These are phyloP conservation scores for Chelonia mydas DNA, from an alignment of 2,797 vertebrate genomes.

Conservation along the genomic window DNA sequence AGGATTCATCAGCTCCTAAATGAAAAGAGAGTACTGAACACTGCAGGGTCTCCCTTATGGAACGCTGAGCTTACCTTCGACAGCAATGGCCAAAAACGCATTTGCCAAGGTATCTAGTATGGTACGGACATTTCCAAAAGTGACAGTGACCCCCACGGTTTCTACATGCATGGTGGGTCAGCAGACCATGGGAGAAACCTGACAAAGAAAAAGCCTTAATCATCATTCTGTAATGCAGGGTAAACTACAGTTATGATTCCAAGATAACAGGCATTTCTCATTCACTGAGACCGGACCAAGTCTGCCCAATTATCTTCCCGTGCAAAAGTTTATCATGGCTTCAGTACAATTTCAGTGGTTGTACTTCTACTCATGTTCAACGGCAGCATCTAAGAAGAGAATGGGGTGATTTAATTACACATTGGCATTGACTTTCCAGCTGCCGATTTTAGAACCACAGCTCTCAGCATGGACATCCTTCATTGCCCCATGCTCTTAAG, in stretches of 20 bases:
- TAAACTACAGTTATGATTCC: neutral
- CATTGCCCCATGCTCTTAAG: neutral
- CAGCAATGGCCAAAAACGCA: neutral
- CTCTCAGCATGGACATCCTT: neutral
- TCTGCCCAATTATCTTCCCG: neutral
- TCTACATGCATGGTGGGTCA: rapidly evolving
- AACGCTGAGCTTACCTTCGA: neutral
- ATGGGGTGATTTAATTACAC: neutral
- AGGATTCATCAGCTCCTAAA: neutral
- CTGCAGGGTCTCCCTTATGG: neutral
- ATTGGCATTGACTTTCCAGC: neutral
- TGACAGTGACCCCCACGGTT: neutral
- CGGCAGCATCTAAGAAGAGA: neutral
- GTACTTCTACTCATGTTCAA: neutral
- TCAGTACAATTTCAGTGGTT: neutral
- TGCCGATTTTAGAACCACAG: neutral
- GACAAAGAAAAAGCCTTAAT: neutral
- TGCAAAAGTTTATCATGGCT: neutral
- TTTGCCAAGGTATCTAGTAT: neutral
- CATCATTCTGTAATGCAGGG: neutral
- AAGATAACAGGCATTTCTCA: neutral
- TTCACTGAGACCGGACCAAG: neutral
- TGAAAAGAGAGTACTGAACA: neutral
- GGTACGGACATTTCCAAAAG: neutral
- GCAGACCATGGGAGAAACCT: neutral